A percentile compares a stretch with the other conserved stretches of the same genome.
These are phyloP conservation scores for Dromaius novaehollandiae DNA, from an alignment of 2,113 vertebrate genomes.

Conservation along the genomic window DNA sequence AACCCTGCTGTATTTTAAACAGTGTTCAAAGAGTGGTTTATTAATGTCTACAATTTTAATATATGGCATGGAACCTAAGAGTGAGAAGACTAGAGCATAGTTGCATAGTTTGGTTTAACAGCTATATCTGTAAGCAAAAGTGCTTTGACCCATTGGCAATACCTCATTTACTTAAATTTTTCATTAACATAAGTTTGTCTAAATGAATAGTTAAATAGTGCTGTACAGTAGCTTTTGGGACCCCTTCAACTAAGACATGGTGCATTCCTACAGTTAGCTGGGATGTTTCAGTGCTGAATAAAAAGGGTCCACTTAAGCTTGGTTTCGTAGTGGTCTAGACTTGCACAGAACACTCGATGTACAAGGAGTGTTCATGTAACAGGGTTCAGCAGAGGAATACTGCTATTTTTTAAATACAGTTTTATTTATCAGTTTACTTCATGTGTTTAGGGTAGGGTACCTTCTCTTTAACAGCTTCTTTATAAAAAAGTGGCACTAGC, in stretches of 20 bases:
- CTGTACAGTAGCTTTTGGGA: neutral
- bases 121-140: neutral
- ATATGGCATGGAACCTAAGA: fast-evolving
- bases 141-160: neutral
- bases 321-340: neutral
- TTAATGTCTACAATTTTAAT: neutral
- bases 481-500: neutral
- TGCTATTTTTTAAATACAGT: too few species aligned
- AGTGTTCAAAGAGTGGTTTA: neutral
- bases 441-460: neutral
- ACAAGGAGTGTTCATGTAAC: too few species aligned
- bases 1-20: neutral
- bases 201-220: neutral
- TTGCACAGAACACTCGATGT: neutral
- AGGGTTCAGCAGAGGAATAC: too few species aligned
- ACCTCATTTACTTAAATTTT: neutral
- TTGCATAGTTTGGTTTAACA: neutral
- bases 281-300: neutral
- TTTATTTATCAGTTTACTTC: neutral
- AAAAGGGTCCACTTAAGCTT: neutral
- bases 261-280: neutral
- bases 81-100: neutral
- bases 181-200: neutral
- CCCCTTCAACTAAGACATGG: neutral
- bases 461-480: neutral